Percentiles rank a stretch among this genome's conserved stretches.
phyloP scores from a whole-genome alignment of 1,140 invertebrate species.

The Halyomorpha halys region DNA sequence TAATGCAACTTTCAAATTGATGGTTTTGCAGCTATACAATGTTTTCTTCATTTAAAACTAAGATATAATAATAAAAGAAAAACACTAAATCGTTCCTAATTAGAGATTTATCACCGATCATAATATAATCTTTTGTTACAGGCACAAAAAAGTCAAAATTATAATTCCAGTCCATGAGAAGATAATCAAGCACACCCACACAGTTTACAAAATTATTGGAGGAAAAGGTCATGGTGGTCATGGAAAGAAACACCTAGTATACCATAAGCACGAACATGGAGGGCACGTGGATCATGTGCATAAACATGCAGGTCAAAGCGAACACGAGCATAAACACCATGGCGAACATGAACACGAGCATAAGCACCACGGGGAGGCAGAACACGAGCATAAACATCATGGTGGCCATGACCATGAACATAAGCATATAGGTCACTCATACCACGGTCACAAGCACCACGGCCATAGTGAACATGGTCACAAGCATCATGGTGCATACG shows the following conservation, averaged over 20 bases:
- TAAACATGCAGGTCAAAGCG: neutral
- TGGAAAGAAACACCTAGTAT: conserved; percentile 1
- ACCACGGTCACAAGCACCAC: conserved; percentile 26
- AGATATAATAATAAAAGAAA: too few species aligned
- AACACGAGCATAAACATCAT: conserved; percentile 31
- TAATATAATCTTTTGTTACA: conserved; percentile 18
- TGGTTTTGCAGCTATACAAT: too few species aligned
- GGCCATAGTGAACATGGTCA: conserved; percentile 24
- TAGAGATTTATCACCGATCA: too few species aligned
- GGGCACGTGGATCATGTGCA: conserved; percentile 18
- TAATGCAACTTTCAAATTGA: too few species aligned
- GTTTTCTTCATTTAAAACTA: too few species aligned
- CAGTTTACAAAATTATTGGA: conserved; percentile 47
- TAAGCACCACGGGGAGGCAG: conserved; percentile 24
- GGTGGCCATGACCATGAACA: conserved; percentile 26
- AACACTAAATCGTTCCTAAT: too few species aligned
- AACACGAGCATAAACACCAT: conserved; percentile 35
- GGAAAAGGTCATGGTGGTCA: neutral
- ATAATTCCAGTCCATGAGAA: conserved; percentile 50
- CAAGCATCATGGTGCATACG: conserved; percentile 20
- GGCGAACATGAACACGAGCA: conserved; percentile 32
- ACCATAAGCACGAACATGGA: conserved; percentile 17
- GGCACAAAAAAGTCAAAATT: conserved; percentile 43
- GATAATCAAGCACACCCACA: conserved; percentile 52
- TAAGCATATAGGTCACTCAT: conserved; percentile 16